Base-by-base conservation (phyloP, 2,113 vertebrate genomes). In the Aix galericulata region DNA sequence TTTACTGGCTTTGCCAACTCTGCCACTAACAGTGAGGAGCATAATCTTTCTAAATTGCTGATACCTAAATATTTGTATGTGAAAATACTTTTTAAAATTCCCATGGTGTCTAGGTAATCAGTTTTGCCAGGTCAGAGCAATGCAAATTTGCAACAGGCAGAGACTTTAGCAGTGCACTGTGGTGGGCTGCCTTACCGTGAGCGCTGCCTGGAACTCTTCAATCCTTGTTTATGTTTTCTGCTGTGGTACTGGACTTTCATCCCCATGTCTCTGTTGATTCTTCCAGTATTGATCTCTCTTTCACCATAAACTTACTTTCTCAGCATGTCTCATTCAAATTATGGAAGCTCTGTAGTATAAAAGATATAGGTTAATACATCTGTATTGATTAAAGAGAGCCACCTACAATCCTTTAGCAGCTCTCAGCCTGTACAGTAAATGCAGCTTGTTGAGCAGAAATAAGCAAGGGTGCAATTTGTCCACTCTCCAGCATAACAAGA, bases 151-250 rank as follows among this genome's bases (percentile, higher is more conserved):
- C 68, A 68, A 12, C 21, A 36, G 22, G 55, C 62, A 74, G 76
- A 32, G 56, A n/a, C 40, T 62, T 9, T 6, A 48, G 7, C 50
- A 38, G 42, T 17, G 50, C 0, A 5, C 56, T 46, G 13, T 9
- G 15, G 26, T 46, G 50, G 59, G 56, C 46, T 83, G 10, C 31
- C 40, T 58, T 29, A 6, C 21, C 11, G 48, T 0, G 1, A 14
- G 31, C 2, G 21, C 52, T 74, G 58, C 8, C 68, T 56, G 71
- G 26, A 26, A 15, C 21, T 58, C 53, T 29, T 76, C 80, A 32
- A 1, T 48, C 5, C 2, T 23, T 0, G 0, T 11, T 31, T 36
- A 5, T 25, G 13, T 23, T 77, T 64, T 52, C 58, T 68, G 44
- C 16, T 3, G 18, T 67, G 46, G 31, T 69, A 0, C 23, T 66